A percentile compares a stretch with the other conserved stretches of the same genome.
Conservation (phyloP, 2,797 vertebrate genomes). For the Cheracebus regulus region DNA sequence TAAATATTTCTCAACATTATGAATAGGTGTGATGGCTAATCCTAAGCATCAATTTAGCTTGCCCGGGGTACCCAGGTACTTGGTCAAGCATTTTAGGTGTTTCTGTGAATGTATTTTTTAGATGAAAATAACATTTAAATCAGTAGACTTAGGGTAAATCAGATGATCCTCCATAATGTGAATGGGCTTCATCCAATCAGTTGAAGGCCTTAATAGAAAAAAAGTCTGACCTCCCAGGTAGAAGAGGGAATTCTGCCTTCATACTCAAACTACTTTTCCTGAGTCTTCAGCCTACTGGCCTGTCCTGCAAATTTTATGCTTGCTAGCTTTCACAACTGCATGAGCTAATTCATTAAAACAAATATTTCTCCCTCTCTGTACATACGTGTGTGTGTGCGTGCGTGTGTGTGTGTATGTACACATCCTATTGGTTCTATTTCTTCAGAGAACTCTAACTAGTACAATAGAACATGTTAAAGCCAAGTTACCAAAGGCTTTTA, state of each 20-base stretch:
- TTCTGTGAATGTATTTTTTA: not conserved
- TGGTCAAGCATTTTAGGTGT: not conserved
- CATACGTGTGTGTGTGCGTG: accelerated
- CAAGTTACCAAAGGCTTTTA: not conserved
- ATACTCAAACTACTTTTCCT: not conserved
- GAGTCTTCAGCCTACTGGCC: not conserved
- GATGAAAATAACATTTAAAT: not conserved
- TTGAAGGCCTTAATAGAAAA: not conserved
- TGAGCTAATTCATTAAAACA: not conserved
- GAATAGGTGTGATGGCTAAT: not conserved
- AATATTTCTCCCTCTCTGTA: not conserved
- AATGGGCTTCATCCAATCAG: not conserved
- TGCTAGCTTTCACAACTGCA: not conserved
- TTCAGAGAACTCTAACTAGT: not conserved
- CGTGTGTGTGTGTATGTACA: too few relatives aligned
- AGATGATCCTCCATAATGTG: not conserved
- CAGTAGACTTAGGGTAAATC: not conserved
- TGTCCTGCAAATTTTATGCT: not conserved
- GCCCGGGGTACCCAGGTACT: not conserved
- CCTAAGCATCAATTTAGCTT: not conserved
- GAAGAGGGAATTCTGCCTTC: not conserved
- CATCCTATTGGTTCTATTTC: not conserved
- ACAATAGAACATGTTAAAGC: not conserved
- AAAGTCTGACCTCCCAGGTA: not conserved
- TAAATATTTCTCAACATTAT: not conserved